A percentile compares a stretch with the other conserved stretches of the same genome.
Conservation (phyloP, 2,797 vertebrate species). For the Chiloscyllium punctatum region DNA sequence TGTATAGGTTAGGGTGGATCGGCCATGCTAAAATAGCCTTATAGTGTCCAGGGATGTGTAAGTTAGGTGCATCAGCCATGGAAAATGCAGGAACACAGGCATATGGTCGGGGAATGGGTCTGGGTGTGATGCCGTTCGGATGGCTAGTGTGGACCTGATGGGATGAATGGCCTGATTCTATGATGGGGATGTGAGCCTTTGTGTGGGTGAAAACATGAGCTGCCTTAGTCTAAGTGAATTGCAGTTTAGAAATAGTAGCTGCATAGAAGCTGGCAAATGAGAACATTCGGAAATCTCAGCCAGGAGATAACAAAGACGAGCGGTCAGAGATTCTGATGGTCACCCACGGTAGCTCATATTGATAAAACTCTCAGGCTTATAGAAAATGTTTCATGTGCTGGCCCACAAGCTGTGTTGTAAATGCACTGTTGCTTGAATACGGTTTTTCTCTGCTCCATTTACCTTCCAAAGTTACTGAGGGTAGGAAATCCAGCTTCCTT, state of each 20-base stretch:
- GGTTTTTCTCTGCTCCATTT: neutral
- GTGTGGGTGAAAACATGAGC: neutral
- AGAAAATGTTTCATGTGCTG: neutral
- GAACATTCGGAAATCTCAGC: neutral
- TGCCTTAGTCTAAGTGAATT: neutral
- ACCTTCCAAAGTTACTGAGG: neutral
- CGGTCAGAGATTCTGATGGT: neutral
- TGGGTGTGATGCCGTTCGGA: no score
- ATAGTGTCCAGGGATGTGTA: no score
- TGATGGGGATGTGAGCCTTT: neutral
- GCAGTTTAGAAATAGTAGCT: neutral
- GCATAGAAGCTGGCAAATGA: neutral
- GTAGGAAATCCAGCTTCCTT: neutral
- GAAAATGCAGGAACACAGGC: no score
- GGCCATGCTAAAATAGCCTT: no score
- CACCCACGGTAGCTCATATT: neutral
- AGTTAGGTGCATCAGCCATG: no score
- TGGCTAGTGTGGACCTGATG: no score
- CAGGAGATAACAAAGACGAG: neutral
- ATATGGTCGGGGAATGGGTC: no score
- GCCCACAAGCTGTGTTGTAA: neutral
- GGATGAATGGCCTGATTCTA: no score
- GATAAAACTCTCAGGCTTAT: neutral
- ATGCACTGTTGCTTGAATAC: neutral
- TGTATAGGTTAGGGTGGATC: no score